These are phyloP conservation scores for Metacarcinus magister DNA, from an alignment of 2,888 invertebrate species.

Conservation along the genomic window DNA sequence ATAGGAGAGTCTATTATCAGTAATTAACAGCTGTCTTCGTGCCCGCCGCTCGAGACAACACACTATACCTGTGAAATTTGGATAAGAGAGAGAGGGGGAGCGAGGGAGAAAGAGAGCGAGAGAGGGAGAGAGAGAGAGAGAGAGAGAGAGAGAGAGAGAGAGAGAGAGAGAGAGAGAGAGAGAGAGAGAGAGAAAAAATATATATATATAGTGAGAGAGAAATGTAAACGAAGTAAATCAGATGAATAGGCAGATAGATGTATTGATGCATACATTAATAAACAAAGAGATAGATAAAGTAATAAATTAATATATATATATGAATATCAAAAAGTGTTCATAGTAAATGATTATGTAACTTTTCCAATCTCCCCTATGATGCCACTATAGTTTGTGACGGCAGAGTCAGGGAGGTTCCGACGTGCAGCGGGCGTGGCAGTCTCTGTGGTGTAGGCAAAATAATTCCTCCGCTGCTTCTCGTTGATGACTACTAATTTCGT, in stretches of 20 bases:
- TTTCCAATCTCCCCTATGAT: not conserved
- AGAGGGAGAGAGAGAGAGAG: conserved; percentile 45
- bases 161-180: conserved; percentile 57
- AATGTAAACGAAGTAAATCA: not conserved
- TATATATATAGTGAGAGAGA: not conserved
- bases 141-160: conserved; percentile 52
- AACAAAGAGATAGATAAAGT: too few relatives aligned
- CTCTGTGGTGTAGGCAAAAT: not conserved
- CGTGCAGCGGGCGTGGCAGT: not conserved
- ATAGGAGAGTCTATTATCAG: not conserved
- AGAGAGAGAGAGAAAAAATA: not conserved
- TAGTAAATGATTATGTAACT: not conserved
- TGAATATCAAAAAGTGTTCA: not conserved
- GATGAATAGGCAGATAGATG: not conserved
- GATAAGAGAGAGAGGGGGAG: not conserved
- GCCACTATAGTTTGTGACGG: not conserved
- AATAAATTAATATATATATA: too few relatives aligned
- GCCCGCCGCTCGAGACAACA: not conserved
- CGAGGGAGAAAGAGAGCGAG: not conserved
- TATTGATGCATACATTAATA: not conserved
- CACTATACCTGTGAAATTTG: not conserved
- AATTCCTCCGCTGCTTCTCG: not conserved
- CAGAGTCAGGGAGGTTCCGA: too few relatives aligned
- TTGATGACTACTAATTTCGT: conserved; percentile 14
- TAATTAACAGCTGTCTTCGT: not conserved